phyloP scores from a whole-genome alignment of 1,140 invertebrate genomes.

The Gonatopus flavifemur region DNA sequence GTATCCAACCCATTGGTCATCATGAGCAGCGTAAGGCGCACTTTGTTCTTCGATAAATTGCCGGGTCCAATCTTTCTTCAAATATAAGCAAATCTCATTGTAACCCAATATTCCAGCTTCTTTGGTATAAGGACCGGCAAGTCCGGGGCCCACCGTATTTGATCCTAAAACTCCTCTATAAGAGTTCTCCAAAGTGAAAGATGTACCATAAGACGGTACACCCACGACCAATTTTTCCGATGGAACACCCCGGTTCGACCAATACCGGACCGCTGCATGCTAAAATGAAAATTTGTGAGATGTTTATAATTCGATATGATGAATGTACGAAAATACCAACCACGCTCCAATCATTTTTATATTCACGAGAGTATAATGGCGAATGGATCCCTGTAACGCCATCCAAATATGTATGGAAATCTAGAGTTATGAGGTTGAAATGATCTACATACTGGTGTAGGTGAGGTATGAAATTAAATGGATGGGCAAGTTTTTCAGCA shows the following conservation, averaged over 20 bases:
- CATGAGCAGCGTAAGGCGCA: slow-evolving; percentile 66
- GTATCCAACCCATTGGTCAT: slow-evolving; percentile 72
- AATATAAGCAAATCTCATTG: slow-evolving; percentile 65
- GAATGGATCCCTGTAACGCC: slow-evolving; percentile 63
- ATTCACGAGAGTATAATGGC: slow-evolving; percentile 51
- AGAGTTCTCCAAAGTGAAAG: slow-evolving; percentile 60
- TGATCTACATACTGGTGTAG: slow-evolving; percentile 61
- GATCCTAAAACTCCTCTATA: slow-evolving; percentile 58
- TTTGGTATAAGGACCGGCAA: slow-evolving; percentile 69
- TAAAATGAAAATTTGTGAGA: slow-evolving; percentile 18
- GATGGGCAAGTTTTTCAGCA: slow-evolving; percentile 53
- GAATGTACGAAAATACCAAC: background rate
- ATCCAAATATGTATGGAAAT: slow-evolving; percentile 69
- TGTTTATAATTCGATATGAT: background rate
- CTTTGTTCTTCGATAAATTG: slow-evolving; percentile 60
- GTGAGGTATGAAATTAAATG: slow-evolving; percentile 63
- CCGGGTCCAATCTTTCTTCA: slow-evolving; percentile 31
- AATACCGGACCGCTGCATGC: slow-evolving; percentile 61
- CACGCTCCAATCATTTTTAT: background rate
- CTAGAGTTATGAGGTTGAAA: slow-evolving; percentile 71
- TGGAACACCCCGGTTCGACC: slow-evolving; percentile 61
- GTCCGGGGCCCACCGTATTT: slow-evolving; percentile 59
- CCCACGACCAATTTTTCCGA: slow-evolving; percentile 66
- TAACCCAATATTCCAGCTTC: slow-evolving; percentile 74
- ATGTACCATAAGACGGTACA: slow-evolving; percentile 64